Base-by-base conservation (phyloP, 2,113 vertebrate species). In the Corythoichthys haematopterus region DNA sequence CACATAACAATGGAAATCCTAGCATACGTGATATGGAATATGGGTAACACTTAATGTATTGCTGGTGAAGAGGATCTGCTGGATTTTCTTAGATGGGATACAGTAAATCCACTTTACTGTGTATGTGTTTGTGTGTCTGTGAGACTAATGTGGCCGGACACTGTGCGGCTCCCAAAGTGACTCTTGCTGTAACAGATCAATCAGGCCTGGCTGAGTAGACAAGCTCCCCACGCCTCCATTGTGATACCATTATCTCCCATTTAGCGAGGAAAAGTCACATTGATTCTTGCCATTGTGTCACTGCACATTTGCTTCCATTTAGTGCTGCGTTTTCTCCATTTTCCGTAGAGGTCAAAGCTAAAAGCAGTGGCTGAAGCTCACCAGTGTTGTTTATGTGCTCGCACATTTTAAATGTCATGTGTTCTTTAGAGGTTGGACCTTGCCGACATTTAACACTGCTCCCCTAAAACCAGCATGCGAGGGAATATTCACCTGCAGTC, bases 161-260 rank as follows among this genome's bases (percentile, higher is more conserved):
- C 60, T 1, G 60, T 14, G 16, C 43, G 60, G 43, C n/a, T 62
- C 60, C 40, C 60, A 62, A 33, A 62, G 60, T 47, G 60, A 62
- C 60, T 62, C 60, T 62, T 47, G 60, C 60, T 62, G 60, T 62
- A 62, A 62, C 60, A 45, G 60, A 62, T 62, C 60, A 62, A 62
- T 62, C 60, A 62, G 43, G 60, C 20, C 60, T 6, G 43, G 20
- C 40, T 28, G 43, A 62, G 60, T 62, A 33, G 60, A 45, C 60
- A 62, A 62, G 43, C 60, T 28, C 60, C 60, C 60, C 60, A 47
- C 60, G 60, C 60, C 60, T 62, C 60, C 60, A 62, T 62, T 62
- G 60, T 62, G 60, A 46, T 47, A 46, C 43, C 60, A 62, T 62
- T 62, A 62, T 62, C 60, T 62, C 40, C 60, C 60, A 62, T 62